Base-by-base conservation (phyloP, 1,140 invertebrate genomes). In the Caenorhabditis briggsae region DNA sequence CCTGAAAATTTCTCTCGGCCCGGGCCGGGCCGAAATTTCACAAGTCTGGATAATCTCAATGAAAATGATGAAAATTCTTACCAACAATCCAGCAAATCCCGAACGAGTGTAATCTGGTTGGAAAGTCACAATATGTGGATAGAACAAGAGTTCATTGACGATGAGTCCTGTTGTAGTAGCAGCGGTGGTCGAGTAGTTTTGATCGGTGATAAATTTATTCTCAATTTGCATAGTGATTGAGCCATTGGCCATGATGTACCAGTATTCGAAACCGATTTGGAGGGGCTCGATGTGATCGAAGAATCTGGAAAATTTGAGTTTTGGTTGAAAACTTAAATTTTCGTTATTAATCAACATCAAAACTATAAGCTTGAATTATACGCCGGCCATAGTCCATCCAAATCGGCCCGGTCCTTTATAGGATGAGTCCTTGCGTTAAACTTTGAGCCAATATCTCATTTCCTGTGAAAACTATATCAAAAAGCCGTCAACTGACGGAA, bases 211-310 rank as follows among this genome's bases (percentile, higher is more conserved):
- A 12, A 11, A 33, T 16, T 64, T 64, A 33, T 33, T 64, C 59
- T 64, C 59, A 12, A 64, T 12, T 25, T 25, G 23, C 59, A 64
- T 64, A 7, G 5, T 25, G 8, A 64, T 7, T 11, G 59, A 23
- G 3, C 25, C 25, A 12, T 9, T 64, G 9, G 23, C 59, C 0
- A 2, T 25, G 23, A 64, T 12, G 14, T 64, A 64, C 59, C 59
- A 64, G 59, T 64, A 64, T 9, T 64, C 14, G 3, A 64, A 9
- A 1, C 20, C 23, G 12, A 64, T 18, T 64, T 64, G 59, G 2
- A 64, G 59, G 11, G 59, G 59, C 23, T 64, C 59, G 2, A 64
- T 18, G 59, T 64, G 20, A 33, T 64, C 23, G 59, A 64, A 64
- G 23, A 64, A 64, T 9, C 59, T 64, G 59, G 18, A 58, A 58